phyloP scores from a whole-genome alignment of 2,113 vertebrate species.

The Potamarius usumacintae region DNA sequence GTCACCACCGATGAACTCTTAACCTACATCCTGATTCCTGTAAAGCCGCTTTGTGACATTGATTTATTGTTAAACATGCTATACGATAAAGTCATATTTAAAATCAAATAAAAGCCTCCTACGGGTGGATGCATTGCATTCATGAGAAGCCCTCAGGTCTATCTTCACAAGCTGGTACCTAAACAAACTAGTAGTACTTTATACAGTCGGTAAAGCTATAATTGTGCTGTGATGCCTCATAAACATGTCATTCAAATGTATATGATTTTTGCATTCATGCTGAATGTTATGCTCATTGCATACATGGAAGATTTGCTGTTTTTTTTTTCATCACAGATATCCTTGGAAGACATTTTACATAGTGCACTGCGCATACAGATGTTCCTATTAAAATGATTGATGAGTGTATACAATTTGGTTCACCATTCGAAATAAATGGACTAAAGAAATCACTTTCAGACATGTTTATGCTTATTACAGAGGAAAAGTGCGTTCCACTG shows the following conservation, averaged over 20 bases:
- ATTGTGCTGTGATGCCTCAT: neutral
- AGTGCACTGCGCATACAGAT: no score
- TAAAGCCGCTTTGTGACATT: neutral
- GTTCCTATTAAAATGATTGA: no score
- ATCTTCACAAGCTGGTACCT: constrained; percentile 14
- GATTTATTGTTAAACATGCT: neutral
- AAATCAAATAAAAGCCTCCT: neutral
- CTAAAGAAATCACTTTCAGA: no score
- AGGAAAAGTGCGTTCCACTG: no score
- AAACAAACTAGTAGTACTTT: neutral
- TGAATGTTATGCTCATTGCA: neutral
- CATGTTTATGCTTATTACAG: no score
- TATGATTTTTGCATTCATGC: neutral
- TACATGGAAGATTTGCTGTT: neutral
- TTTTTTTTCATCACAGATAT: neutral
- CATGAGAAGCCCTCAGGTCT: constrained; percentile 61
- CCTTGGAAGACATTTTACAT: neutral
- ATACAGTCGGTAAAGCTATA: neutral
- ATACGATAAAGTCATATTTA: neutral
- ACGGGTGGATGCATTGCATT: neutral
- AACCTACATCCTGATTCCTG: neutral
- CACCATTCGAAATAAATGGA: no score
- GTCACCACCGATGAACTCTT: neutral
- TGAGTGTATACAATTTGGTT: no score
- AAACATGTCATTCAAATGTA: neutral